phyloP scores from a whole-genome alignment of 1,140 invertebrate species.

The Meloidogyne floridensis region DNA sequence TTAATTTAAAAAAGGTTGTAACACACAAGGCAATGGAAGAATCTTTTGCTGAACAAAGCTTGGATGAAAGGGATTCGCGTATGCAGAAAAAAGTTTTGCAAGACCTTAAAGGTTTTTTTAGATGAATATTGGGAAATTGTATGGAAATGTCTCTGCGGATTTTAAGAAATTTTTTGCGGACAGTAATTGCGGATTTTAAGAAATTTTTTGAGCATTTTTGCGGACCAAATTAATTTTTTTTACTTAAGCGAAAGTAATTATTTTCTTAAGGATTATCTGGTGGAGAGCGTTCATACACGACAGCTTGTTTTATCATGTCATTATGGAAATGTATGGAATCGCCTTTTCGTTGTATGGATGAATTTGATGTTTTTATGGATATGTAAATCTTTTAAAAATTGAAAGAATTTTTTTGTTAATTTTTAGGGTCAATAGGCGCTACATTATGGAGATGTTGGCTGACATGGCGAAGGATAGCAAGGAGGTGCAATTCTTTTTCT shows the following conservation, averaged over 20 bases:
- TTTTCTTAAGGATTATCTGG: constrained; percentile 75
- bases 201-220: too few relatives aligned
- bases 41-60: not conserved
- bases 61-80: not conserved
- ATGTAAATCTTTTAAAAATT: constrained; percentile 39
- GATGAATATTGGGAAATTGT: constrained; percentile 1
- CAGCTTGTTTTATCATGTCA: constrained; percentile 87
- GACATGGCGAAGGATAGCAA: constrained; percentile 49
- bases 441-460: constrained; percentile 48
- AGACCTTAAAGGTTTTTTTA: constrained; percentile 34
- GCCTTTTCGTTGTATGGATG: constrained; percentile 92
- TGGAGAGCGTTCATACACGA: constrained; percentile 90
- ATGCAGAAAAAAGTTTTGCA: constrained; percentile 25
- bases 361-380: constrained; percentile 97
- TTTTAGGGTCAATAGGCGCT: constrained; percentile 17
- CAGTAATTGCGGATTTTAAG: too few relatives aligned
- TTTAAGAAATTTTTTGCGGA: too few relatives aligned
- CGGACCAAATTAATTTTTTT: too few relatives aligned
- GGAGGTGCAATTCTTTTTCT: constrained; percentile 61
- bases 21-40: not conserved
- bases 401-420: constrained; percentile 2
- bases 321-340: constrained; percentile 86
- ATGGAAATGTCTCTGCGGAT: too few relatives aligned
- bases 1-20: not conserved
- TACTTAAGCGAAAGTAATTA: too few relatives aligned